These are phyloP conservation scores for Mythimna pallens DNA, from an alignment of 2,888 invertebrate species.

Conservation along the genomic window DNA sequence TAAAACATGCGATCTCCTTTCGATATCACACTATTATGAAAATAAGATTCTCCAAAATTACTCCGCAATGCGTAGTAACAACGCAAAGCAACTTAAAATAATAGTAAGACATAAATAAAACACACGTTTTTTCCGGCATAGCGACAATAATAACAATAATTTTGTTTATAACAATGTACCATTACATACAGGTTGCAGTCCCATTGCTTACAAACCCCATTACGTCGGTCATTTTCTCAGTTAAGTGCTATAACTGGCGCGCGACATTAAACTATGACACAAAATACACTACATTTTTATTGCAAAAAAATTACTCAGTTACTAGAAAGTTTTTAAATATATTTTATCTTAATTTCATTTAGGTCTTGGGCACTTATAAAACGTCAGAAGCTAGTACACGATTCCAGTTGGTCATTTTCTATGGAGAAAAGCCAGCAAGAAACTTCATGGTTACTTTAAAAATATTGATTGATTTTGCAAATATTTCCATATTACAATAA, in stretches of 20 bases:
- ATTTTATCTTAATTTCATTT: too few species aligned
- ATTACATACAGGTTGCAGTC: conserved; percentile 47
- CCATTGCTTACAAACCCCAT: conserved; percentile 41
- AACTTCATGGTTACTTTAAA: too few species aligned
- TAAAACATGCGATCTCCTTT: too few species aligned
- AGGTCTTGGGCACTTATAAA: too few species aligned
- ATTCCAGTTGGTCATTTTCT: too few species aligned
- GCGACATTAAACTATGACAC: conserved; percentile 27
- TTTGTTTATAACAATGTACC: conserved; percentile 36
- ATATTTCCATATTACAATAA: too few species aligned
- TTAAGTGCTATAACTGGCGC: conserved; percentile 40
- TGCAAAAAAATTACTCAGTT: conserved; percentile 5
- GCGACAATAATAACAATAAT: conserved; percentile 43
- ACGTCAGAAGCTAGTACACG: too few species aligned
- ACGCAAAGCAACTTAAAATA: not conserved
- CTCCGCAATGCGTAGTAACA: not conserved
- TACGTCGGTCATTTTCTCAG: conserved; percentile 37
- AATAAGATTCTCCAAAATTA: not conserved
- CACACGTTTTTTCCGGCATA: conserved; percentile 8
- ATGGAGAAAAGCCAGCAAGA: too few species aligned
- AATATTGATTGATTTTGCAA: too few species aligned
- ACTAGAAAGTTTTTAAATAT: conserved; percentile 26
- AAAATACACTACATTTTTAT: conserved; percentile 4
- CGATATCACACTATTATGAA: not conserved
- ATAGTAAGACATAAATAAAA: conserved; percentile 27